phyloP scores from a whole-genome alignment of 2,797 vertebrate species.

The Malacoraja senta region DNA sequence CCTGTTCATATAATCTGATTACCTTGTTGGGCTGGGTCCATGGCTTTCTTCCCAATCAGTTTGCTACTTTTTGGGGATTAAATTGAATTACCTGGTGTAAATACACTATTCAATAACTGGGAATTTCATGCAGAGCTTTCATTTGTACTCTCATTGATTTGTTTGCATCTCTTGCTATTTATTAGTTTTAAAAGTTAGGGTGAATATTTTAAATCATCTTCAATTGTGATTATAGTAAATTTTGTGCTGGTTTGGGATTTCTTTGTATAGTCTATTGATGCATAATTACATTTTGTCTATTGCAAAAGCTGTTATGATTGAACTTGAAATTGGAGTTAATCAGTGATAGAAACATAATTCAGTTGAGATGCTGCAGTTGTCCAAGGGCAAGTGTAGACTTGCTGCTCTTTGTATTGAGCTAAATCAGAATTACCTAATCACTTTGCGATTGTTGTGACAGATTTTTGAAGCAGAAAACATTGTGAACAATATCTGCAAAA shows the following conservation, averaged over 20 bases:
- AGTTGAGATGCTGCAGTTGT: not conserved
- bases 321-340: not conserved
- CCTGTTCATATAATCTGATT: no score
- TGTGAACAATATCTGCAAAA: not conserved
- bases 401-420: not conserved
- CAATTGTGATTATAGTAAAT: not conserved
- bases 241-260: no score
- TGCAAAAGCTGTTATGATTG: not conserved
- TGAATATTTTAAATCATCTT: not conserved
- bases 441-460: not conserved
- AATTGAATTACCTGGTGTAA: not conserved
- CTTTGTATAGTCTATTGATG: not conserved
- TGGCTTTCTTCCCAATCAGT: no score
- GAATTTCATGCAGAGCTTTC: not conserved
- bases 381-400: not conserved
- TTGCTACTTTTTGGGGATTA: not conserved
- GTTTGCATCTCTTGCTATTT: not conserved
- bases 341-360: not conserved
- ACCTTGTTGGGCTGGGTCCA: no score
- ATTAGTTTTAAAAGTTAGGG: no score
- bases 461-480: not conserved
- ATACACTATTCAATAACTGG: not conserved
- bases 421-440: not conserved
- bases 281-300: not conserved
- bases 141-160: not conserved